Evolutionary conservation across 2,888 invertebrate genomes (phyloP).

Genomic region (Cotesia congregata): DNA sequence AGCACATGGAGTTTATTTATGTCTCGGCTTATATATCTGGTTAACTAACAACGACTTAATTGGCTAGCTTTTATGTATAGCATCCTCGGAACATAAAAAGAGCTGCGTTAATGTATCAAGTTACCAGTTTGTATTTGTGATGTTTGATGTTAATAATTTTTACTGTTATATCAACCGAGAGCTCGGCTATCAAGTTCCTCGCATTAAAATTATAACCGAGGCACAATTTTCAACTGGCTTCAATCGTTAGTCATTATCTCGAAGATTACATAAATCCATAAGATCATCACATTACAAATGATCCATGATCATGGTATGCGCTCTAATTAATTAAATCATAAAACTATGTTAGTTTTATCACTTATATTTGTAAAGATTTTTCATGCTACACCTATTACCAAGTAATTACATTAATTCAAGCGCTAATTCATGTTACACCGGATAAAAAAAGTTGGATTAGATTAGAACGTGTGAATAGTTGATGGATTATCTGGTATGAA

Average conservation of each 20-base stretch:
- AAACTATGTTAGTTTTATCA: conserved; percentile 5
- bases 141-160: conserved; percentile 1
- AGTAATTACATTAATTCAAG: background rate
- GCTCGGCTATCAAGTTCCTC: background rate
- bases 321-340: background rate
- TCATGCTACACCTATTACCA: no score
- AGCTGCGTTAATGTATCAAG: conserved; percentile 9
- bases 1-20: background rate
- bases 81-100: conserved; percentile 5
- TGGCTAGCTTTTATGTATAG: conserved; percentile 9
- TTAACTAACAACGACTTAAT: conserved; percentile 24
- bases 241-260: background rate
- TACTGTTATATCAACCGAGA: background rate
- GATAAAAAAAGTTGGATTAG: conserved; percentile 9
- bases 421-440: background rate
- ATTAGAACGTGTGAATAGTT: conserved; percentile 19
- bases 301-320: no score
- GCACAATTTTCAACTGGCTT: background rate
- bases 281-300: background rate
- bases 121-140: background rate
- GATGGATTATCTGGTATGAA: conserved; percentile 15
- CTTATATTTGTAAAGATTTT: background rate
- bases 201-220: background rate
- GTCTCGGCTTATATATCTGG: conserved; percentile 1
- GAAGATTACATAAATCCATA: background rate